Evolutionary conservation across 2,888 invertebrate species (phyloP), one percentile per base, ranked within the genome.

Genomic region (Volucella bombylans): DNA sequence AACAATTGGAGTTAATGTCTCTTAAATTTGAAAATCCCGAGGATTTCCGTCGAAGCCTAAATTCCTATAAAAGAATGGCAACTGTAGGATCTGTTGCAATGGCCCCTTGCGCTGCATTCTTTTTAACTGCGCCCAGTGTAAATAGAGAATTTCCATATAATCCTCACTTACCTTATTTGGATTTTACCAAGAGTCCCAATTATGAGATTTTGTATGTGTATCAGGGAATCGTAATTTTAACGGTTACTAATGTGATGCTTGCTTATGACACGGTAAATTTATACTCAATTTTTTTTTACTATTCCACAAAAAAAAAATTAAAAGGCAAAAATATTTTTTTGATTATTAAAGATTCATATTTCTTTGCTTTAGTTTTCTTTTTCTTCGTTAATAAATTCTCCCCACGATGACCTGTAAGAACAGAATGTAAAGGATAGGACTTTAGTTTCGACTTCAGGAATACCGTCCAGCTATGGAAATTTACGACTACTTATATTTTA

Each of bases 261-360:
- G 78, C 65, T 4, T 79, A 79, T 54, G 72, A 79, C 52, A 61
- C 61, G 65, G 79, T 79, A 43, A 79, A 23, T 4, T 31, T 31
- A 6, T 31, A 6, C 6, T 6, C 6, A 0, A 0, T 23, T 23
- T 23, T 2, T 23, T 23, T 23, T 23, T 23, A 23, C 2, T 23
- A 23, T 23, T 23, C 2, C 18, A 23, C 18, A 23, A 1, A 23
- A 23, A 23, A 1, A 23, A 23, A 23, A 23, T 23, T 23, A 23
- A 31, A 31, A 31, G 6, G 31, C 31, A 31, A 6, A 31, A 6
- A 31, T 31, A 3, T 10, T 45, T 4, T 6, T 18, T 39, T 4
- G 8, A 31, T 6, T 43, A 9, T 10, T 10, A 0, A n/a, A 43
- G 0, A 39, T 52, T 31, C 6, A 31, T 6, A 31, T 31, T 23